Conservation (phyloP, 2,113 vertebrate genomes). For the Cathartes aura region DNA sequence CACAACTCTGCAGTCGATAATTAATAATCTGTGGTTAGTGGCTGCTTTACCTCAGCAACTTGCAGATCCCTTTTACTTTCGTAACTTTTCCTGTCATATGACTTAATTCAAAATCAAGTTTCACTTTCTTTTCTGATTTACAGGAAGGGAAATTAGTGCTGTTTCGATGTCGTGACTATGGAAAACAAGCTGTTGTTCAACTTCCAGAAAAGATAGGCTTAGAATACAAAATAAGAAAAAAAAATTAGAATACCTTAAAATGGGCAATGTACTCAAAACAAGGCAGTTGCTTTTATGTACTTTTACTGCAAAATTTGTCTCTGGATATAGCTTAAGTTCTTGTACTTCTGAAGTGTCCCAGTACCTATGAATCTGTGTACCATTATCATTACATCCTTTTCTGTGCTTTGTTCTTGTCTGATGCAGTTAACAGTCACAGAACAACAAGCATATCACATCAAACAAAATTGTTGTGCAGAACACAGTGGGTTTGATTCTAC, state of each 20-base stretch:
- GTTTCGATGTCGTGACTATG: background rate
- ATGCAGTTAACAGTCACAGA: conserved; percentile 24
- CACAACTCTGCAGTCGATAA: background rate
- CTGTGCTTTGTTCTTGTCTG: conserved; percentile 28
- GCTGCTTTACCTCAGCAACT: background rate
- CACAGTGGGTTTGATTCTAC: background rate
- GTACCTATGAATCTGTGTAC: background rate
- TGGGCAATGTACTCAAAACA: background rate
- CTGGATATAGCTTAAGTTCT: background rate
- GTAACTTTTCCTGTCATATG: background rate
- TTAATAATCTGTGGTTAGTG: background rate
- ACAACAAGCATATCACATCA: conserved; percentile 2
- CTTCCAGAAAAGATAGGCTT: background rate
- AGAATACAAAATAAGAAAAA: background rate
- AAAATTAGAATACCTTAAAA: background rate
- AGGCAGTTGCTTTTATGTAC: background rate
- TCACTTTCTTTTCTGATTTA: conserved; percentile 41
- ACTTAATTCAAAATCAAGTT: conserved; percentile 16
- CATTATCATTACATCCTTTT: conserved; percentile 16
- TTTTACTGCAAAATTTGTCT: background rate
- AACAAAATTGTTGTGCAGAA: background rate
- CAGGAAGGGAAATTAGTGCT: background rate
- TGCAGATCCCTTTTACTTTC: background rate
- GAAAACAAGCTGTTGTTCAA: background rate
- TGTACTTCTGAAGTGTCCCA: background rate